These are phyloP conservation scores for Aurelia aurita DNA, from an alignment of 30 jellyfish, hydroid and myxozoan genomes.

Conservation along the genomic window DNA sequence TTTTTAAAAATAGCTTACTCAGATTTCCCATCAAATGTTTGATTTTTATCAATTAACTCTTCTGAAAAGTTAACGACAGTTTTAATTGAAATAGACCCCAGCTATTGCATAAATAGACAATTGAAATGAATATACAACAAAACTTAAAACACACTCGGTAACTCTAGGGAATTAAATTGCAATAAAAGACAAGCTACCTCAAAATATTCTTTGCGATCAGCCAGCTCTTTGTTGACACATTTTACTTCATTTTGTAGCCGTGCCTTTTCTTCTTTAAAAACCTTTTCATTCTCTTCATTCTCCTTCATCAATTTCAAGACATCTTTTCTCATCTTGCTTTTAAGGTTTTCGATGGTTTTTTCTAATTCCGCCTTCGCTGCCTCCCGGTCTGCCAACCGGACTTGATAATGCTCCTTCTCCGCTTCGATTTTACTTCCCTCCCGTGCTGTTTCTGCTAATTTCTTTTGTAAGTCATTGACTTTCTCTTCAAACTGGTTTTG, in stretches of 20 bases:
- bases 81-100: too few species aligned
- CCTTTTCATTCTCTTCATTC: slow-evolving; percentile 27
- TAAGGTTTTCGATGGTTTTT: slow-evolving; percentile 2
- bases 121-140: too few species aligned
- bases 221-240: neutral
- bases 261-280: neutral
- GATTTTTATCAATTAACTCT: too few species aligned
- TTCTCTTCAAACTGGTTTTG: neutral
- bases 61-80: too few species aligned
- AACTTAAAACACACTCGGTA: neutral
- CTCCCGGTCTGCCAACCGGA: slow-evolving; percentile 27
- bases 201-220: neutral
- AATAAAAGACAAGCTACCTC: slow-evolving; percentile 5
- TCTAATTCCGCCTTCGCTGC: slow-evolving; percentile 15
- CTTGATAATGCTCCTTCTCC: slow-evolving; percentile 19
- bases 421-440: slow-evolving; percentile 44
- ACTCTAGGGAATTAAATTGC: too few species aligned
- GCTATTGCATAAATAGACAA: too few species aligned
- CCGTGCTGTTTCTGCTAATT: slow-evolving; percentile 22
- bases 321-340: slow-evolving; percentile 16
- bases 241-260: neutral
- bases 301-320: slow-evolving; percentile 14
- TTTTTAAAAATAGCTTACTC: too few species aligned
- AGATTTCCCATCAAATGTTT: too few species aligned
- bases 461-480: slow-evolving; percentile 22